A percentile compares a stretch with the other conserved stretches of the same genome.
phyloP scores from a whole-genome alignment of 2,113 vertebrate species.

The Felis catus region F.catus_Fca126_mat1.0 CM031420.1:95009501-95010000 shows the following conservation, averaged over 20 bases:
- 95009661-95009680: neutral
- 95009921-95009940: neutral
- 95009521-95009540: neutral
- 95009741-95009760: no score
- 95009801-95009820: no score
- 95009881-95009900: no score
- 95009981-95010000: neutral
- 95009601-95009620: neutral
- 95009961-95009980: neutral
- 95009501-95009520: neutral
- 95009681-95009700: neutral
- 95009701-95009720: no score
- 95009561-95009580: neutral
- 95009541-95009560: neutral
- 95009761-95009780: no score
- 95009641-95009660: neutral
- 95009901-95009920: no score
- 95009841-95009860: no score
- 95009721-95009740: no score
- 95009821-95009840: no score
- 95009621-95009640: neutral
- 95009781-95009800: no score
- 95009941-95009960: neutral
- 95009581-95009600: neutral
- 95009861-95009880: no score